phyloP scores from a whole-genome alignment of 2,888 invertebrate species.

The Penaeus monodon region DNA sequence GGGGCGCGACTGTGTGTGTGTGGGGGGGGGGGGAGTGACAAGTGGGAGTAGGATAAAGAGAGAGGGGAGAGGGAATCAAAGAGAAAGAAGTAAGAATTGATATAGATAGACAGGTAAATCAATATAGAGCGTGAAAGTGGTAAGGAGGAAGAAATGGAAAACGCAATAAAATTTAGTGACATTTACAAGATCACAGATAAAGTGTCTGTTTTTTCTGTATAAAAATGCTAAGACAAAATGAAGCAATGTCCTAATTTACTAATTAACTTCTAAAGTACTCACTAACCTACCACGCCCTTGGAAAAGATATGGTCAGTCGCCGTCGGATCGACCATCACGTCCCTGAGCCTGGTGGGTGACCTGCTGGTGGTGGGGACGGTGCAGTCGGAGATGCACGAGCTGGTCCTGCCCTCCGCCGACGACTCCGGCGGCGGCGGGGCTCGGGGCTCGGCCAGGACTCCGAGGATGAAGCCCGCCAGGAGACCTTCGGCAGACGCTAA shows the following conservation, averaged over 20 bases:
- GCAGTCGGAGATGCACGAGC: slow-evolving; percentile 48
- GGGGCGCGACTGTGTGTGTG: no score
- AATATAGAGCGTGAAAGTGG: no score
- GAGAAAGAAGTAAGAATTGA: no score
- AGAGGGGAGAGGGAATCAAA: no score
- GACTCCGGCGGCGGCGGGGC: not conserved
- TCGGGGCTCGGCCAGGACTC: not conserved
- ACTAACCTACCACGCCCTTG: not conserved
- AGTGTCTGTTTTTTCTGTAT: no score
- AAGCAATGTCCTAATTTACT: not conserved
- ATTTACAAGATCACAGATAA: no score
- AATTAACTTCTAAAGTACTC: not conserved
- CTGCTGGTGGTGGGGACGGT: slow-evolving; percentile 44
- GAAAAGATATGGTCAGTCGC: slow-evolving; percentile 47
- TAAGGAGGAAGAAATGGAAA: no score
- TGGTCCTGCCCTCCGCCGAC: slow-evolving; percentile 9
- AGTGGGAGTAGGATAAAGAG: no score
- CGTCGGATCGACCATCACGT: slow-evolving; percentile 36
- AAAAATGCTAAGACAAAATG: not conserved
- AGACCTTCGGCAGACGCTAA: not conserved
- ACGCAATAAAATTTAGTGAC: no score
- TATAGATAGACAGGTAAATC: no score
- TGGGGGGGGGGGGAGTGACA: no score
- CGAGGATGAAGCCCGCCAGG: not conserved
- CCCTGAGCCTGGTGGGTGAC: slow-evolving; percentile 36